phyloP scores from a whole-genome alignment of 2,888 invertebrate species.

The Myopa testacea region DNA sequence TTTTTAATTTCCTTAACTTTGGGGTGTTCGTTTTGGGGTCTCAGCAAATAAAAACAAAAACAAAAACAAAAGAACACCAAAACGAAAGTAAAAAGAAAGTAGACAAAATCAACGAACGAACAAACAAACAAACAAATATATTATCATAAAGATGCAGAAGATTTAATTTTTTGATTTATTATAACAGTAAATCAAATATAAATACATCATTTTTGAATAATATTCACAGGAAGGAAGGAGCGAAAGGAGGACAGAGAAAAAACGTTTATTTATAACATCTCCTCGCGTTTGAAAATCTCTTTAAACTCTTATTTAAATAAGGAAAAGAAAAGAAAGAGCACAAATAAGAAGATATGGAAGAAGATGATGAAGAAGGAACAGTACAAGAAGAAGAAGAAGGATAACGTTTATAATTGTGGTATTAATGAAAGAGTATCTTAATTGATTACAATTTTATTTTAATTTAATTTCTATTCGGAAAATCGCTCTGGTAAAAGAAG shows the following conservation, averaged over 20 bases:
- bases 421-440: too few relatives aligned
- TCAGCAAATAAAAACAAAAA: background rate
- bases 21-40: background rate
- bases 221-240: background rate
- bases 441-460: too few relatives aligned
- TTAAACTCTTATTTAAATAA: too few relatives aligned
- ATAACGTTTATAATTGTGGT: too few relatives aligned
- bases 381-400: background rate
- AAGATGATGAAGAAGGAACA: background rate
- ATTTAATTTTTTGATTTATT: slow-evolving; percentile 8
- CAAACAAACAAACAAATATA: too few relatives aligned
- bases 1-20: slow-evolving; percentile 23
- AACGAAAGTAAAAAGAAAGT: background rate
- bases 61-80: background rate
- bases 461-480: too few relatives aligned
- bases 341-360: background rate
- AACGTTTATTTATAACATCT: background rate
- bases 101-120: background rate
- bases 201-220: background rate
- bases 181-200: slow-evolving; percentile 14
- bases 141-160: too few relatives aligned
- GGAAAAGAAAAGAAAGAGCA: background rate
- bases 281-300: too few relatives aligned
- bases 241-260: background rate
- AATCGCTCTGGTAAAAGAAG: too few relatives aligned